Base-by-base conservation (phyloP, 2,888 invertebrate species). In the Drosophila mimetica region DNA sequence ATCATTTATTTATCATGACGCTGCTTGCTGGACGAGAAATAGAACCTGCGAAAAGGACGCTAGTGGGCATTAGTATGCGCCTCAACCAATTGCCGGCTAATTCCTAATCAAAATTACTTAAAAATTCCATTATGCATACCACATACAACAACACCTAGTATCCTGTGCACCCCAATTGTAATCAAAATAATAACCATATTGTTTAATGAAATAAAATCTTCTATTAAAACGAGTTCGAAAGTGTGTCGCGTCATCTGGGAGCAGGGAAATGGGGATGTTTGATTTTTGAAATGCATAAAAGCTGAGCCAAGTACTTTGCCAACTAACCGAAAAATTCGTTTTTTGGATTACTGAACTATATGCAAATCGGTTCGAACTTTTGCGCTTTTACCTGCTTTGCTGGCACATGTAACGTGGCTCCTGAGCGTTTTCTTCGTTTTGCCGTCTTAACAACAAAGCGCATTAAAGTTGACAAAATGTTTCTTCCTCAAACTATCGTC, bases 391-490 rank as follows among this genome's bases (percentile, higher is more conserved):
- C 75, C 73, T 70, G 55, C 34, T 61, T 48, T 60, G 46, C 41
- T 59, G 57, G 44, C 51, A 44, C 65, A 70, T 67, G 59, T 52
- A 63, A 36, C 65, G 46, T 39, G 61, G 37, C 55, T 61, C 36
- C 39, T 46, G 51, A 32, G 44, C 37, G 63, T 57, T 69, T 71
- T 52, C 50, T 25, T 59, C 52, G 37, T 37, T 48, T 20, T 50
- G 11, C 46, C 44, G 32, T 60, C 67, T 50, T 65, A 59, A 32
- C 66, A 74, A 71, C 52, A 71, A 80, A 80, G 86, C 69, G 77
- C 79, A 76, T 82, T 79, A 75, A 82, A 79, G 69, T 77, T 83
- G 61, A 77, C 75, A 77, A 83, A 77, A 77, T 71, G 73, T 41
- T 79, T 77, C 77, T 69, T 52, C 25, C 54, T 44, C 52, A 46